Percentiles rank a stretch among this genome's conserved stretches.
Conservation (phyloP, 2,113 vertebrate genomes). For the Sebastes schlegelii region DNA sequence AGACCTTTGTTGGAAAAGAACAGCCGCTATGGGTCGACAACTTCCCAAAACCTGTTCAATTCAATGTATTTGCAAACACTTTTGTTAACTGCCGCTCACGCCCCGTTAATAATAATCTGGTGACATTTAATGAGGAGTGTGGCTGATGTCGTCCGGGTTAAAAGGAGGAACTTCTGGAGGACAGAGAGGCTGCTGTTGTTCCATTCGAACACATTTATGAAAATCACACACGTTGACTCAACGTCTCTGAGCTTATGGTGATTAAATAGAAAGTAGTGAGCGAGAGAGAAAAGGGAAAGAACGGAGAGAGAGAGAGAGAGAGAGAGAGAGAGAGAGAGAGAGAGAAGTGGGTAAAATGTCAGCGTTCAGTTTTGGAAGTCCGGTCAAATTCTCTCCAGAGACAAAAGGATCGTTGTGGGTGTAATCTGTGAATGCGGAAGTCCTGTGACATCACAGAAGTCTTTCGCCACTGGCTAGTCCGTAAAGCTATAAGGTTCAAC, state of each 20-base stretch:
- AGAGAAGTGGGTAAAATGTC: constrained; percentile 57
- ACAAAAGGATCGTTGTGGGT: constrained; percentile 76
- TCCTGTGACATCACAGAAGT: constrained; percentile 65
- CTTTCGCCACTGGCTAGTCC: constrained; percentile 21
- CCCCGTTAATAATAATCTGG: constrained; percentile 1
- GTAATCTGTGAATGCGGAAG: constrained; percentile 59
- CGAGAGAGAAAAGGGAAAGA: background rate
- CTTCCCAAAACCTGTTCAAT: background rate
- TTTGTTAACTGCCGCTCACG: background rate
- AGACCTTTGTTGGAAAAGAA: background rate
- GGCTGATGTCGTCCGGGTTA: background rate
- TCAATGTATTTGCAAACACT: constrained; percentile 18
- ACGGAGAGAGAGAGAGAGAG: background rate
- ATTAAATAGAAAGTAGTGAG: background rate
- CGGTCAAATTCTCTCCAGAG: constrained; percentile 19
- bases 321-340: background rate
- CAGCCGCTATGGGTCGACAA: background rate
- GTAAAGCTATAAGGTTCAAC: constrained; percentile 51
- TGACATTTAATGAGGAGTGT: constrained; percentile 56
- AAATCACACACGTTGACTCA: constrained; percentile 27
- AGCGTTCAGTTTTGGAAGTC: constrained; percentile 32
- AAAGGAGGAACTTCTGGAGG: constrained; percentile 20
- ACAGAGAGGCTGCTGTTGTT: constrained; percentile 53
- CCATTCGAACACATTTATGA: constrained; percentile 44
- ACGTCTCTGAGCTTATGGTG: background rate